Conservation (phyloP, 2,888 invertebrate species). For the Spatulosminthurus flaviceps region DNA sequence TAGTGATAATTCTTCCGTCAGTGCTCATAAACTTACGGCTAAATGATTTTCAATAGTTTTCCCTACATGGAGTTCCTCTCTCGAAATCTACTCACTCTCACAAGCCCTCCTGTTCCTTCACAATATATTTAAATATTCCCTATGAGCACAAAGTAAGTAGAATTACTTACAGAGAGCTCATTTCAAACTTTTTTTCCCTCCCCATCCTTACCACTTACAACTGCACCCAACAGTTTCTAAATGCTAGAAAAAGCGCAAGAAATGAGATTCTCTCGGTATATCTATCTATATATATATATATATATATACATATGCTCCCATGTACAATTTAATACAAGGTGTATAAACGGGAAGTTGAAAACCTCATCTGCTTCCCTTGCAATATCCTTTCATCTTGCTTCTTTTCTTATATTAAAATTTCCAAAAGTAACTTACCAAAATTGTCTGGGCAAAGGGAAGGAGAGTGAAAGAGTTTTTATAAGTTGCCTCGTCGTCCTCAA, state of each 20-base stretch:
- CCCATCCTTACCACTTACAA: neutral
- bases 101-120: constrained; percentile 35
- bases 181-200: constrained; percentile 9
- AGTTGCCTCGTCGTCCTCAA: constrained; percentile 23
- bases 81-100: constrained; percentile 46
- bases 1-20: constrained; percentile 60
- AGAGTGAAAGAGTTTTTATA: constrained; percentile 10
- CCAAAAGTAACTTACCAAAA: neutral
- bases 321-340: too few species aligned
- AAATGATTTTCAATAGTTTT: constrained; percentile 62
- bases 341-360: neutral
- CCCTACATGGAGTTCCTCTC: constrained; percentile 58
- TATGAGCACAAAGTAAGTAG: constrained; percentile 34
- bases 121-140: constrained; percentile 39
- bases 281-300: too few species aligned
- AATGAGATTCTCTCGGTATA: too few species aligned
- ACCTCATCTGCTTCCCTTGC: neutral
- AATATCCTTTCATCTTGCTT: neutral
- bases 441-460: neutral
- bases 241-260: neutral
- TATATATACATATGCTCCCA: too few species aligned
- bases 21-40: constrained; percentile 63
- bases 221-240: neutral
- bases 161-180: constrained; percentile 39
- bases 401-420: constrained; percentile 2